These are phyloP conservation scores for Trididemnum miniatum DNA, from an alignment of 23 tunicate genomes.

Conservation along the genomic window DNA sequence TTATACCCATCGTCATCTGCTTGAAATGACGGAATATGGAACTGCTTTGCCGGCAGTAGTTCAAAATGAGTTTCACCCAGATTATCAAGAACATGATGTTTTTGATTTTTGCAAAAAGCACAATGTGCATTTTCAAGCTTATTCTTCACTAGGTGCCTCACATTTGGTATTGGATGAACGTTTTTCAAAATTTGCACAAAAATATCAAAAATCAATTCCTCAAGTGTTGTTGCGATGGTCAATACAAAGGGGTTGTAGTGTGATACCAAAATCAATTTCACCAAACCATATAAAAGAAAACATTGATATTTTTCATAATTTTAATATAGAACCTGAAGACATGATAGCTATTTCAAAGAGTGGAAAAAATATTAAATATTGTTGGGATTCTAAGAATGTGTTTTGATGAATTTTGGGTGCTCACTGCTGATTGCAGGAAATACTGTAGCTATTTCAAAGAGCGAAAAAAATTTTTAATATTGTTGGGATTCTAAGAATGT, in stretches of 20 bases:
- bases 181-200: constrained; percentile 24
- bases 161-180: constrained; percentile 41
- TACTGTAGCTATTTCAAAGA: constrained; percentile 23
- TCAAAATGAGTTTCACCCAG: constrained; percentile 88
- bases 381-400: constrained; percentile 62
- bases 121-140: constrained; percentile 68
- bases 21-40: constrained; percentile 39
- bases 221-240: constrained; percentile 76
- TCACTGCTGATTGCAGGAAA: too few relatives aligned
- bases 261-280: constrained; percentile 71
- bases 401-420: too few relatives aligned
- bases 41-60: constrained; percentile 60
- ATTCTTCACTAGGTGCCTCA: constrained; percentile 71
- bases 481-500: constrained; percentile 66
- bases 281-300: constrained; percentile 56
- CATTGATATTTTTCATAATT: constrained; percentile 49
- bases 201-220: constrained; percentile 39
- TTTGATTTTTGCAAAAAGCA: constrained; percentile 41
- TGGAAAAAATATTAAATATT: constrained; percentile 52
- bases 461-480: constrained; percentile 44
- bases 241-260: constrained; percentile 64
- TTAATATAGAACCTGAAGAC: constrained; percentile 43
- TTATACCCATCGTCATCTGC: constrained; percentile 49
- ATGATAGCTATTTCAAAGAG: constrained; percentile 26
- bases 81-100: constrained; percentile 39